Conservation (phyloP, 2,888 invertebrate species). For the Homarus gammarus region DNA sequence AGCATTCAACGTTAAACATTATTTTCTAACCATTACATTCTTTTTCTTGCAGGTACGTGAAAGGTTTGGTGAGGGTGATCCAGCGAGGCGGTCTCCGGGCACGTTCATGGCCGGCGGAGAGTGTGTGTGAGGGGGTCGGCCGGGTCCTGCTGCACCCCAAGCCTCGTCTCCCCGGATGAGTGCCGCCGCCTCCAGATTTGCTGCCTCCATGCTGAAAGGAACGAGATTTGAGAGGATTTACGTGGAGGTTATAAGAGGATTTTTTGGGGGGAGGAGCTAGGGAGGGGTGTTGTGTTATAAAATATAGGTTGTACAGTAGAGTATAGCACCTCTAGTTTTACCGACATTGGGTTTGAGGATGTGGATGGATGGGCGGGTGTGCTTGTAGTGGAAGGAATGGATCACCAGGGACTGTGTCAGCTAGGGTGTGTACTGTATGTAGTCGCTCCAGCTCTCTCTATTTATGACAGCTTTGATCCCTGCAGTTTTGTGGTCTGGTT, state of each 20-base stretch:
- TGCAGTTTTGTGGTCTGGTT: too few species aligned
- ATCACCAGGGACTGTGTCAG: too few species aligned
- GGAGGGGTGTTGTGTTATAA: neutral
- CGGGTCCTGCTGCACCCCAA: neutral
- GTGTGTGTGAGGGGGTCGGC: too few species aligned
- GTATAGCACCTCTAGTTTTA: too few species aligned
- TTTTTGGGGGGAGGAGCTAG: neutral
- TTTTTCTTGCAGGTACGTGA: neutral
- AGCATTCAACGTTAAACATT: neutral
- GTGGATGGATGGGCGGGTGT: too few species aligned
- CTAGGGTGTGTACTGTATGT: too few species aligned
- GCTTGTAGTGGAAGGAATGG: too few species aligned
- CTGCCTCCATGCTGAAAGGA: constrained; percentile 1
- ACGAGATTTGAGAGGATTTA: constrained; percentile 1
- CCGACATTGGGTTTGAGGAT: too few species aligned
- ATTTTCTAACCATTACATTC: neutral
- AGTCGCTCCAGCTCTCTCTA: too few species aligned
- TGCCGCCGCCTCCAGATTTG: neutral
- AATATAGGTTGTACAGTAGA: neutral
- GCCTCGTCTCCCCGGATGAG: neutral
- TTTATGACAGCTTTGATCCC: too few species aligned
- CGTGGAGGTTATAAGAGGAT: constrained; percentile 2
- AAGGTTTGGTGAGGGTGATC: neutral
- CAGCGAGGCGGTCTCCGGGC: neutral
- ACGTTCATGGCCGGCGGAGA: neutral